Percentiles rank a stretch among this genome's conserved stretches.
These are phyloP conservation scores for Koerneria pararmatus DNA, from an alignment of 2,888 invertebrate genomes.

Conservation along the genomic window DNA sequence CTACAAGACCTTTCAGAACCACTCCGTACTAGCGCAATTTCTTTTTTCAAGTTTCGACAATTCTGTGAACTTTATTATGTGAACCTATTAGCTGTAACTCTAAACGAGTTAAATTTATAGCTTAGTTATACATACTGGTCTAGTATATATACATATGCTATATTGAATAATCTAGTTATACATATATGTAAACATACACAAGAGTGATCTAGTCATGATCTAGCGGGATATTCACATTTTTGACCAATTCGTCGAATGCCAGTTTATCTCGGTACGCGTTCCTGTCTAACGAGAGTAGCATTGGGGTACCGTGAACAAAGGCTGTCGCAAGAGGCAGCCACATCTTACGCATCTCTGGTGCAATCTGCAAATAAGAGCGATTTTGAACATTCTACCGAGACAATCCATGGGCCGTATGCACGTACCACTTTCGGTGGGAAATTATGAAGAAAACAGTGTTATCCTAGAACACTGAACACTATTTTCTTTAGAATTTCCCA, in stretches of 20 bases:
- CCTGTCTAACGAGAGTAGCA: conserved; percentile 50
- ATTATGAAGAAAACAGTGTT: no score
- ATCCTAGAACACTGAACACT: no score
- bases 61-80: no score
- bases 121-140: no score
- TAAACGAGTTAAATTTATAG: no score
- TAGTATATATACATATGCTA: no score
- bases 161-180: background rate
- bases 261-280: conserved; percentile 37
- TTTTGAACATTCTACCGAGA: no score
- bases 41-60: background rate
- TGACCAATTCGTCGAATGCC: conserved; percentile 42
- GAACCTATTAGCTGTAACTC: no score
- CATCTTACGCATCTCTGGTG: conserved; percentile 50
- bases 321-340: conserved; percentile 56
- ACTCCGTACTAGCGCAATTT: conserved; percentile 11
- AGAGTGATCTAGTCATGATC: conserved; percentile 35
- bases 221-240: conserved; percentile 33
- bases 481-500: no score
- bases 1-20: background rate
- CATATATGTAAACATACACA: background rate
- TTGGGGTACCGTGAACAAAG: conserved; percentile 47
- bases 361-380: conserved; percentile 30
- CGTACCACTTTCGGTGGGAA: no score
- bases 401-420: no score